These are phyloP conservation scores for Drosophila seguyi DNA, from an alignment of 1,140 invertebrate species.

Conservation along the genomic window DNA sequence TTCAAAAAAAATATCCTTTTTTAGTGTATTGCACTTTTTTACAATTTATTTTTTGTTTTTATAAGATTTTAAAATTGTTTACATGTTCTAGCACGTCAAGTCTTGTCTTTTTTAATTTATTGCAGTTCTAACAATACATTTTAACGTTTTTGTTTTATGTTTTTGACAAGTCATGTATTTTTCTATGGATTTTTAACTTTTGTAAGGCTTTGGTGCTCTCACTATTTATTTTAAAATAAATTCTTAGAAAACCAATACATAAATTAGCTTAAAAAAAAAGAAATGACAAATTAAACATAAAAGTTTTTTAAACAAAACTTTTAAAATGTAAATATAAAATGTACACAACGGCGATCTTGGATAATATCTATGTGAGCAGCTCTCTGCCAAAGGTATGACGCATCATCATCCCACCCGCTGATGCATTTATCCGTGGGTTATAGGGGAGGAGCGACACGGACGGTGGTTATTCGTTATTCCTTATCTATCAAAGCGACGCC, in stretches of 20 bases:
- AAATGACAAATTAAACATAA: neutral
- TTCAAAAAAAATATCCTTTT: too few species aligned
- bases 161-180: neutral
- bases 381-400: slow-evolving; percentile 3
- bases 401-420: slow-evolving; percentile 8
- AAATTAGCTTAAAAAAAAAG: neutral
- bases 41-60: too few species aligned
- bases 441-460: neutral
- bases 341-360: neutral
- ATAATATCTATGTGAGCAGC: neutral
- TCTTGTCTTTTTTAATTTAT: neutral
- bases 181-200: neutral
- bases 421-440: neutral
- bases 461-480: neutral
- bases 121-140: neutral
- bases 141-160: neutral
- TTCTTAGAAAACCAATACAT: neutral
- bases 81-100: neutral
- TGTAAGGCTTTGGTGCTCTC: neutral
- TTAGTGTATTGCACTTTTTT: neutral
- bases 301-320: neutral
- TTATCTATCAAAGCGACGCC: slow-evolving; percentile 9
- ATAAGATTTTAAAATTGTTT: neutral
- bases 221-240: neutral
- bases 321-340: neutral